A percentile compares a stretch with the other conserved stretches of the same genome.
phyloP scores from a whole-genome alignment of 2,888 invertebrate species.

The Pilophorus perplexus region DNA sequence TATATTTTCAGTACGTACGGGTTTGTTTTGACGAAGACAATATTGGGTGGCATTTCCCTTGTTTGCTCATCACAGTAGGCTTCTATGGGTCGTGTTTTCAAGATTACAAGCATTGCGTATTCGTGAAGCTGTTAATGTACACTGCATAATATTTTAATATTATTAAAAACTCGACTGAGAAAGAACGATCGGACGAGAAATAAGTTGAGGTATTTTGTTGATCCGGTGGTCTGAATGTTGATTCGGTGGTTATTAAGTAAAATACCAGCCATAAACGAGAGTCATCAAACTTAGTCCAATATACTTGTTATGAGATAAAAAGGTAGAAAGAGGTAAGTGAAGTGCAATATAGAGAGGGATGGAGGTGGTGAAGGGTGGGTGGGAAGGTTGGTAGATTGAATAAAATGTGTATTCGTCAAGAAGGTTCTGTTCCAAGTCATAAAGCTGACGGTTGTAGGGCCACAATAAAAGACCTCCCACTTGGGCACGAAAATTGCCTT shows the following conservation, averaged over 20 bases:
- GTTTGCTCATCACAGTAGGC: no score
- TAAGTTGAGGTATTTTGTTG: no score
- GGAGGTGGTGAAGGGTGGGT: not conserved
- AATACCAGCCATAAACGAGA: not conserved
- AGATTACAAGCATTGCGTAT: no score
- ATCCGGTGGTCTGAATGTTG: no score
- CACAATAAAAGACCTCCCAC: slow-evolving; percentile 41
- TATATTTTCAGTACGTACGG: no score
- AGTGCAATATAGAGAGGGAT: not conserved
- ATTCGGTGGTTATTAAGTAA: no score
- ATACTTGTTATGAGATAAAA: slow-evolving; percentile 20
- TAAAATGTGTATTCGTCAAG: slow-evolving; percentile 42
- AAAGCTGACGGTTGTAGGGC: slow-evolving; percentile 40
- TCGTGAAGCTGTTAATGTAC: no score
- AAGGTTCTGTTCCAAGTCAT: slow-evolving; percentile 31
- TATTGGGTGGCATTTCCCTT: not conserved
- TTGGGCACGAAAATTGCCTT: slow-evolving; percentile 35
- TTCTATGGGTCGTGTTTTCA: no score
- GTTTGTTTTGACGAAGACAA: no score
- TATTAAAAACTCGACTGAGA: no score
- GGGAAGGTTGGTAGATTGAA: slow-evolving; percentile 27
- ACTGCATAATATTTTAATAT: no score
- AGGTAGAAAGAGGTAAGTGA: not conserved
- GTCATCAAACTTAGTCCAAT: slow-evolving; percentile 3
- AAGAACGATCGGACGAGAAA: no score